phyloP scores from a whole-genome alignment of 53 echinoderm and acorn worm species.

The Paracentrotus lividus region DNA sequence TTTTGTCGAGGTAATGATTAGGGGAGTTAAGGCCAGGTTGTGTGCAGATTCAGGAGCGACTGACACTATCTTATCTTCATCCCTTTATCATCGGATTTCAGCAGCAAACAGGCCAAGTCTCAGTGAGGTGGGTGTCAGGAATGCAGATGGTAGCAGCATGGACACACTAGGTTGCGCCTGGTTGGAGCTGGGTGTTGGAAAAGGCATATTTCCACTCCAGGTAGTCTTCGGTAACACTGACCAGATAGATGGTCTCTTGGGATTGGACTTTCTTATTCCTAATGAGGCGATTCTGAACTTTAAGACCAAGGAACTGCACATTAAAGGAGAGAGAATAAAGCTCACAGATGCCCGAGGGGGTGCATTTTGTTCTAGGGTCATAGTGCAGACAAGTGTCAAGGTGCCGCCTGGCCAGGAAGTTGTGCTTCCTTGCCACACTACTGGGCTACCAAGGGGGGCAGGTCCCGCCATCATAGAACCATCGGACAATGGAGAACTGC shows the following conservation, averaged over 20 bases:
- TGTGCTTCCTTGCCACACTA: too few species aligned
- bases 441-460: too few species aligned
- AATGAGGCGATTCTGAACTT: too few species aligned
- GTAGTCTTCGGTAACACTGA: constrained; percentile 69
- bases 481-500: too few species aligned
- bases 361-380: neutral
- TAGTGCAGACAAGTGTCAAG: neutral
- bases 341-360: neutral
- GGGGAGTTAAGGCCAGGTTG: constrained; percentile 57
- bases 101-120: constrained; percentile 26
- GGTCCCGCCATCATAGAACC: too few species aligned
- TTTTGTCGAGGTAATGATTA: constrained; percentile 25
- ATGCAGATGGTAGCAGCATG: constrained; percentile 60
- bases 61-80: constrained; percentile 66
- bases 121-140: constrained; percentile 30
- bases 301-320: too few species aligned
- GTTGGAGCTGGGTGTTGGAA: constrained; percentile 49
- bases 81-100: constrained; percentile 47
- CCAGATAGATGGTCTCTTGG: constrained; percentile 54
- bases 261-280: constrained; percentile 60
- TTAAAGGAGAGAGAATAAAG: too few species aligned
- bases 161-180: constrained; percentile 44
- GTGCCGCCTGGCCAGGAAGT: neutral
- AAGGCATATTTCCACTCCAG: constrained; percentile 1
- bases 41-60: constrained; percentile 71